A percentile compares a stretch with the other conserved stretches of the same genome.
Evolutionary conservation across 2,888 invertebrate species (phyloP).

Genomic region (Meandrusa payeni): DNA sequence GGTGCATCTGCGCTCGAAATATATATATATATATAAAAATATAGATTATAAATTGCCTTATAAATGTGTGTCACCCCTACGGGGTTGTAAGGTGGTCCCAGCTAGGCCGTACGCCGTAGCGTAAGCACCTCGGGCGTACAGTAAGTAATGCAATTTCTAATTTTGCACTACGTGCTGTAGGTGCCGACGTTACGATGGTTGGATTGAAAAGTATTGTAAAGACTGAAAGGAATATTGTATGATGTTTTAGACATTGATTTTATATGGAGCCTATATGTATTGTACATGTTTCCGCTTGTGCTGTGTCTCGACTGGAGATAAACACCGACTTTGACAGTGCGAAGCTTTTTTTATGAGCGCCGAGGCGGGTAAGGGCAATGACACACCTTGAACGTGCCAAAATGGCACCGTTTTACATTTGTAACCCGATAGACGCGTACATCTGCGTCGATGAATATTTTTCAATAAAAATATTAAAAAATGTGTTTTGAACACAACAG

Average conservation of each 20-base stretch:
- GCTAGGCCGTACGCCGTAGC: constrained; percentile 28
- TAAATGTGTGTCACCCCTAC: constrained; percentile 41
- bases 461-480: constrained; percentile 77
- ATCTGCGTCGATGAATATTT: constrained; percentile 71
- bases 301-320: constrained; percentile 7
- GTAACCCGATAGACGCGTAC: constrained; percentile 51
- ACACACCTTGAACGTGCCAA: constrained; percentile 17
- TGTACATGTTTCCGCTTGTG: constrained; percentile 15
- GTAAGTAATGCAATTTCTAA: too few species aligned
- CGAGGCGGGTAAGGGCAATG: background rate
- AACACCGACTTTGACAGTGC: constrained; percentile 14
- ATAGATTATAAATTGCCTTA: constrained; percentile 58
- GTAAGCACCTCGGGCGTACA: background rate
- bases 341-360: constrained; percentile 20
- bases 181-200: background rate
- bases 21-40: too few species aligned
- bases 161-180: background rate
- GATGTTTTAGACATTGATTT: constrained; percentile 16
- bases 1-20: constrained; percentile 19
- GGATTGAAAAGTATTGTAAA: constrained; percentile 11
- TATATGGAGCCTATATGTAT: constrained; percentile 16
- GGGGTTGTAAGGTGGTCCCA: constrained; percentile 42
- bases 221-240: constrained; percentile 18
- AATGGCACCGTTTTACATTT: constrained; percentile 30
- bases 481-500: constrained; percentile 79